Base-by-base conservation (phyloP, 2,888 invertebrate species). In the Sarcophaga carnaria region DNA sequence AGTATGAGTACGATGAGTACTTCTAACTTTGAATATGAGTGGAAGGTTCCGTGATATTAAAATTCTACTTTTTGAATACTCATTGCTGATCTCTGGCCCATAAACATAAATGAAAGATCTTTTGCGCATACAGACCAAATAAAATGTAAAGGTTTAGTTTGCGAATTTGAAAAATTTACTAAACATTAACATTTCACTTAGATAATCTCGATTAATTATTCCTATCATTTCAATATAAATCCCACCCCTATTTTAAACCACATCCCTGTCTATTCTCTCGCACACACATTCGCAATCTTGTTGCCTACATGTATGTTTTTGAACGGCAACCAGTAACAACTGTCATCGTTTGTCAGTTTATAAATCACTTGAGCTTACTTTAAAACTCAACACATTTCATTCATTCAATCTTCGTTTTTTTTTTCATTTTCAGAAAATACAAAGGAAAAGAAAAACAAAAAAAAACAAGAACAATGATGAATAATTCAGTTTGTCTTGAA, bases 261-360 rank as follows among this genome's bases (percentile, higher is more conserved):
- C 84, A 78, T 27, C 60, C 54, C 37, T 80, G 64, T 0, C 0
- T 54, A 4, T 54, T 54, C 54, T 14, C 14, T 14, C 4, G 17
- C 54, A 47, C 22, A 45, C 54, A 63, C 60, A 59, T 78, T 66
- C n/a, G 20, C 14, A 63, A 54, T 54, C 54, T 20, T 83, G 49
- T 63, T 69, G 74, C 84, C 78, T 64, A 81, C 84, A 80, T 77
- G 62, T 27, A 59, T 80, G 80, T 54, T 60, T 60, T 77, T 62
- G 63, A 74, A 79, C 75, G 60, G 60, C 78, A 80, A 83, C 80
- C 85, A 83, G 78, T 90, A 90, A 91, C 92, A 91, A 92, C 92
- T 92, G 92, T 92, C 92, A 92, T 92, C 92, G 92, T 92, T 92
- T 92, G 92, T 92, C 89, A 92, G 92, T 92, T 91, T 92, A 92